Conservation (phyloP, 2,113 vertebrate species). For the Aviceda subcristata region DNA sequence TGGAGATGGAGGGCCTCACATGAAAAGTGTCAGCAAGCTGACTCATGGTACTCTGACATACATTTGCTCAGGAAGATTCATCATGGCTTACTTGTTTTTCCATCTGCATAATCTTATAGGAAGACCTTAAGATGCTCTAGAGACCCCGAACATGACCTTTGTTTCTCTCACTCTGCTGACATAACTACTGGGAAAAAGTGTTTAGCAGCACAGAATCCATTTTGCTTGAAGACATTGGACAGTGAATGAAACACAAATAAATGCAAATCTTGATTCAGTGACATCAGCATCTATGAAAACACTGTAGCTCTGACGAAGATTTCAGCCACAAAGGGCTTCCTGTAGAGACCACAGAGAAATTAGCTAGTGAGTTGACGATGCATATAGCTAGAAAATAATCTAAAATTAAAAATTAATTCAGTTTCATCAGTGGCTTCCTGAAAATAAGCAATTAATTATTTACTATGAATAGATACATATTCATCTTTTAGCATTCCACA, state of each 20-base stretch:
- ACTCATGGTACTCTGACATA: not conserved
- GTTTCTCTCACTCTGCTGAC: not conserved
- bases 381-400: not conserved
- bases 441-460: conserved; percentile 21
- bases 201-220: not conserved
- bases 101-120: not conserved
- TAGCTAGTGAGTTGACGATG: not conserved
- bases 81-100: not conserved
- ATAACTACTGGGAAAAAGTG: not conserved
- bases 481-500: not conserved
- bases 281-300: not conserved
- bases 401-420: conserved; percentile 13
- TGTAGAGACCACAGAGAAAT: not conserved
- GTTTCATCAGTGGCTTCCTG: not conserved
- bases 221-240: not conserved
- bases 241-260: not conserved
- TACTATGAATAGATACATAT: not conserved
- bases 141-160: not conserved
- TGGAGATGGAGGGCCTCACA: not conserved
- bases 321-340: not conserved
- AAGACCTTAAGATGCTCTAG: not conserved
- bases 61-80: rapidly evolving
- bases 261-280: not conserved
- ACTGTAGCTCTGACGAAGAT: not conserved
- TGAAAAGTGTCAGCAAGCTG: not conserved